These are phyloP conservation scores for Silurus aristotelis DNA, from an alignment of 2,797 vertebrate species.

Conservation along the genomic window DNA sequence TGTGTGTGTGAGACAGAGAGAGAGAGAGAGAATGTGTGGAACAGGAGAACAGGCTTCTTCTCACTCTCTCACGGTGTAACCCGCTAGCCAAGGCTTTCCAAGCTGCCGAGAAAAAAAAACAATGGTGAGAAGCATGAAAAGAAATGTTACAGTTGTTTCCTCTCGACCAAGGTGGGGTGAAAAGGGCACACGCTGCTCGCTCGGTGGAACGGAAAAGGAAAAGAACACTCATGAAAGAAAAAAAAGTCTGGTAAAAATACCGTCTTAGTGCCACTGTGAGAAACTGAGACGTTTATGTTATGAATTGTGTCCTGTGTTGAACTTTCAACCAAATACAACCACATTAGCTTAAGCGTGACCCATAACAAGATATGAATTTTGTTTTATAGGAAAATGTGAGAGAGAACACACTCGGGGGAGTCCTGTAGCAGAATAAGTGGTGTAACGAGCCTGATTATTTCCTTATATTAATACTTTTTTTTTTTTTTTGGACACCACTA, in stretches of 20 bases:
- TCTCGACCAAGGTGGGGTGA: slow-evolving; percentile 38
- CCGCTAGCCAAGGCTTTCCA: slow-evolving; percentile 43
- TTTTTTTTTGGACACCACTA: neutral
- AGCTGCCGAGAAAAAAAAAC: slow-evolving; percentile 49
- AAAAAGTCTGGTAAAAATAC: slow-evolving; percentile 37
- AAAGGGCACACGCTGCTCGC: slow-evolving; percentile 40
- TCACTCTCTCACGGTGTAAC: slow-evolving; percentile 40
- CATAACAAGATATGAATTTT: neutral
- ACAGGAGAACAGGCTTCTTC: slow-evolving; percentile 31
- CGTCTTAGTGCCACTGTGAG: neutral
- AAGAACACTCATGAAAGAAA: slow-evolving; percentile 37
- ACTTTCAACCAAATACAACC: neutral
- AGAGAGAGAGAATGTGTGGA: slow-evolving; percentile 31
- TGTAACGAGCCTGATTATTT: neutral
- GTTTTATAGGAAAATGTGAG: neutral
- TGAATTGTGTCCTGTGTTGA: neutral
- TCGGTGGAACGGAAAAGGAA: slow-evolving; percentile 42
- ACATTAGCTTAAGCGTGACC: neutral
- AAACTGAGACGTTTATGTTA: neutral
- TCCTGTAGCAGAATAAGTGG: neutral
- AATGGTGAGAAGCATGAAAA: slow-evolving; percentile 53
- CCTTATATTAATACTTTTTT: neutral
- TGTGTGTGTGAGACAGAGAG: neutral
- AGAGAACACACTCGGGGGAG: neutral
- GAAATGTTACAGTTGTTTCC: slow-evolving; percentile 51